Evolutionary conservation across 1,140 invertebrate species (phyloP).

Genomic region (Calliopsis andreniformis): DNA sequence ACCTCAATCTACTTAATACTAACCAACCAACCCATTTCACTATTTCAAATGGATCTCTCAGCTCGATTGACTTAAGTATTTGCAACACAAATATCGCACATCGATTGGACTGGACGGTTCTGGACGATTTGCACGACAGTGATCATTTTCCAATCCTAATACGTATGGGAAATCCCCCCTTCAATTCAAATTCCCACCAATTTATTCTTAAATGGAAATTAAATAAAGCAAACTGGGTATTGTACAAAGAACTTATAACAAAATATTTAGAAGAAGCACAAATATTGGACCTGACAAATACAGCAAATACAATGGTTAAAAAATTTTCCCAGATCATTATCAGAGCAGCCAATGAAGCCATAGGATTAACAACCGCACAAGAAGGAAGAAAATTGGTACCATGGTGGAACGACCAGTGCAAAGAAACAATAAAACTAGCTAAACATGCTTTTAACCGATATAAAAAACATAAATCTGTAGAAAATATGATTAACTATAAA

Average conservation of each 20-base stretch:
- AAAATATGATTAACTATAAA: conserved; percentile 2
- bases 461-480: neutral
- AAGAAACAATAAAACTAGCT: neutral
- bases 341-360: no score
- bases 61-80: conserved; percentile 6
- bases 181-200: neutral
- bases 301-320: no score
- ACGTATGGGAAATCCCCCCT: neutral
- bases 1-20: no score
- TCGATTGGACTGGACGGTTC: neutral
- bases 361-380: no score
- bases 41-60: conserved; percentile 53
- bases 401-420: conserved; percentile 16
- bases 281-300: no score
- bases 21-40: conserved; percentile 59
- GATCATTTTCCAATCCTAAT: neutral
- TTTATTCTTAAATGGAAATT: neutral
- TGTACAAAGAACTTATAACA: neutral
- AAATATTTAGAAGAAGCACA: no score
- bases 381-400: neutral
- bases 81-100: neutral
- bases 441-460: conserved; percentile 1
- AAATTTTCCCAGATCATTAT: no score
- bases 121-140: neutral
- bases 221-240: neutral